phyloP scores from a whole-genome alignment of 2,888 invertebrate genomes.

The Argyra leucocephala region DNA sequence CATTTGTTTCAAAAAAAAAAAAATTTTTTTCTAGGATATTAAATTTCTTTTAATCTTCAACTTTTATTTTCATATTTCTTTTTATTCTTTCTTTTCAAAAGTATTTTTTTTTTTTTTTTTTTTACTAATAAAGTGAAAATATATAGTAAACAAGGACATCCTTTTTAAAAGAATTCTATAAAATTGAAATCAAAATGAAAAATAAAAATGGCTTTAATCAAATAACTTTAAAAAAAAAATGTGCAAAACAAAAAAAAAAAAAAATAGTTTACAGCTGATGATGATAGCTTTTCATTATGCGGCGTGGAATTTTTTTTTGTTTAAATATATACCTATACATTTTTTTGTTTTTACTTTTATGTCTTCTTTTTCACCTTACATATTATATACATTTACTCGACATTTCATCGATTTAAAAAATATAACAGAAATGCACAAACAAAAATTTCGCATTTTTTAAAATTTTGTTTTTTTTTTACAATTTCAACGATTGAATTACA shows the following conservation, averaged over 20 bases:
- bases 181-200: neutral
- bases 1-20: too few species aligned
- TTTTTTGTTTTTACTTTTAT: neutral
- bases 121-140: too few species aligned
- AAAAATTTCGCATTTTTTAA: too few species aligned
- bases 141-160: neutral
- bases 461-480: too few species aligned
- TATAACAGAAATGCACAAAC: too few species aligned
- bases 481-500: too few species aligned
- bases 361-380: too few species aligned
- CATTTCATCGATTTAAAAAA: neutral
- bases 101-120: neutral
- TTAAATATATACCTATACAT: neutral
- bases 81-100: neutral
- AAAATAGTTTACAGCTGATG: neutral
- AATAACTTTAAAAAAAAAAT: too few species aligned
- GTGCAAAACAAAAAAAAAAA: neutral
- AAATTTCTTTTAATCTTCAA: slow-evolving; percentile 4
- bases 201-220: too few species aligned
- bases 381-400: neutral
- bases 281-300: neutral
- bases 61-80: neutral
- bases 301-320: neutral
- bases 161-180: neutral
- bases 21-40: slow-evolving; percentile 1